Evolutionary conservation across 2,113 vertebrate species (phyloP), one percentile per base, ranked within the genome.

Genomic region (Salvelinus sp.): DNA sequence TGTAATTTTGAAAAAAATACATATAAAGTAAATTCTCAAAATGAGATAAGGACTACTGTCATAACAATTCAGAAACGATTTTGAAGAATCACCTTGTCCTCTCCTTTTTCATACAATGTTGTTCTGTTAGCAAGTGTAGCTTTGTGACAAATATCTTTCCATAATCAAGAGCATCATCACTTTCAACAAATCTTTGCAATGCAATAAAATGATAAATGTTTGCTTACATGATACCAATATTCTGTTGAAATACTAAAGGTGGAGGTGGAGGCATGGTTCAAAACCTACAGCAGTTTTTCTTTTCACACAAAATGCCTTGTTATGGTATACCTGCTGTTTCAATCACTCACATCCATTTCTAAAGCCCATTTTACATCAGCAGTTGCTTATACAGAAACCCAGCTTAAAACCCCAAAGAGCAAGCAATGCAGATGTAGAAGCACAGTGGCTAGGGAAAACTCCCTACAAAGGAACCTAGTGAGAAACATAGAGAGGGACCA

Each of bases 161-260:
- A 22, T 63, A 2, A n/a, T 23, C 16, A 69, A 47, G 18, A 68
- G 28, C 6, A 65, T 14, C 64, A 70, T 66, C 3, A 18, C 14
- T 33, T 2, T 58, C 54, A 22, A 60, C 28, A 44, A 76, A 74
- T 73, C 75, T 22, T 77, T 79, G 5, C 67, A 73, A 84, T 76
- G 83, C 83, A 88, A 86, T 87, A 82, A 83, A 76, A 76, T 80
- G 72, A 66, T 72, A 50, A 77, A 85, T 89, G 88, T 88, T 89
- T 87, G 87, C 83, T 85, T 23, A 88, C 83, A 87, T 23, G 72
- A 63, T 27, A 4, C 67, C 6, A 27, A 33, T 4, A n/a, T 75
- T 82, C 75, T 67, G 60, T 14, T 3, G 71, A 72, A 18, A 68
- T 25, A 68, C 18, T 38, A 60, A 60, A 22, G n/a, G 58, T 22